Percentiles rank a stretch among this genome's conserved stretches.
Evolutionary conservation across 2,797 vertebrate species (phyloP).

Genomic region (Melanotaenia boesemani): DNA sequence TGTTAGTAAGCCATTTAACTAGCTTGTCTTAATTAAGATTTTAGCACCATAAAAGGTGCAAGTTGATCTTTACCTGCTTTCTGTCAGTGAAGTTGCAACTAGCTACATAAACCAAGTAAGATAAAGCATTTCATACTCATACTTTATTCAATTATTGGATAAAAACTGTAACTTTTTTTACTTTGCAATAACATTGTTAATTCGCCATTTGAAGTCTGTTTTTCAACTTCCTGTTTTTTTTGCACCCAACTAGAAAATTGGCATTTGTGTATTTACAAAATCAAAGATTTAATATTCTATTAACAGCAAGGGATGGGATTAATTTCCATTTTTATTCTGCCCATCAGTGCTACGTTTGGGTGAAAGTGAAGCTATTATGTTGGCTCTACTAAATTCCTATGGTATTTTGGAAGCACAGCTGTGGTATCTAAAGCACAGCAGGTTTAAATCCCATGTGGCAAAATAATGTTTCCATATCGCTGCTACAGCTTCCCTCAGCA

Average conservation of each 20-base stretch:
- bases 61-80: not conserved
- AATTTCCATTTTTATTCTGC: not conserved
- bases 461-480: constrained; percentile 1
- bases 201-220: no score
- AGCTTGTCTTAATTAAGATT: not conserved
- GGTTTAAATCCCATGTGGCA: constrained; percentile 21
- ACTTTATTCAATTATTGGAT: not conserved
- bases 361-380: not conserved
- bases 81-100: not conserved
- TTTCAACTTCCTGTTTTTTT: not conserved
- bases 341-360: not conserved
- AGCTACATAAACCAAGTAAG: not conserved
- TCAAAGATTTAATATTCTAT: not conserved
- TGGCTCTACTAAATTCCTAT: not conserved
- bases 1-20: not conserved
- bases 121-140: not conserved
- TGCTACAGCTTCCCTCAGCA: constrained; percentile 12
- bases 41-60: not conserved
- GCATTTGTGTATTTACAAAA: not conserved
- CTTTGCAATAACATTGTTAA: not conserved
- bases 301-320: not conserved
- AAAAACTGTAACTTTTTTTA: not conserved
- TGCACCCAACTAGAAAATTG: not conserved
- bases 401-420: not conserved
- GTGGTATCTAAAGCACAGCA: constrained; percentile 1